Evolutionary conservation across 2,888 invertebrate genomes (phyloP).

Genomic region (Calliphora vomitoria): DNA sequence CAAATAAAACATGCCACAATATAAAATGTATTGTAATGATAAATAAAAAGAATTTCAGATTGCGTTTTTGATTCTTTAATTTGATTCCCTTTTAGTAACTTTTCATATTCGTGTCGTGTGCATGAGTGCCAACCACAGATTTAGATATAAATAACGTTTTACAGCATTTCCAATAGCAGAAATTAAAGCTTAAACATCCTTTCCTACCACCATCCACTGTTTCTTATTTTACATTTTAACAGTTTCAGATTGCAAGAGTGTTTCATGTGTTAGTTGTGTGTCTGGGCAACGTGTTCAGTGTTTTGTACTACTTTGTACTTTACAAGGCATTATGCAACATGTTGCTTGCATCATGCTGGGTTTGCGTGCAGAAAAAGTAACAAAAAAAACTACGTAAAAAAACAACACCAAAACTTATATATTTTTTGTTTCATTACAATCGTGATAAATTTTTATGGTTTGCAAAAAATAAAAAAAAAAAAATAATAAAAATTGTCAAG

Average conservation of each 20-base stretch:
- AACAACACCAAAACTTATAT: background rate
- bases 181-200: background rate
- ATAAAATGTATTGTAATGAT: no score
- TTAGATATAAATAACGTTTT: no score
- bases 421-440: conserved; percentile 3
- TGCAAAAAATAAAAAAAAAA: background rate
- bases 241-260: conserved; percentile 14
- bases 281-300: background rate
- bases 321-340: conserved; percentile 56
- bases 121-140: no score
- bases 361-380: conserved; percentile 59
- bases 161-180: no score
- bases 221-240: background rate
- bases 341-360: conserved; percentile 62
- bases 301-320: conserved; percentile 31
- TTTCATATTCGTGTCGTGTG: no score
- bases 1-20: no score
- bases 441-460: conserved; percentile 39
- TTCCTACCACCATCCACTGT: conserved; percentile 13
- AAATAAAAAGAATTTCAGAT: no score
- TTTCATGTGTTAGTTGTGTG: background rate
- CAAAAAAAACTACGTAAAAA: conserved; percentile 7
- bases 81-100: no score
- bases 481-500: conserved; percentile 28
- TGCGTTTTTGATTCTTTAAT: no score